Base-by-base conservation (phyloP, 2,797 vertebrate species). In the Enteromius viviparus region DNA sequence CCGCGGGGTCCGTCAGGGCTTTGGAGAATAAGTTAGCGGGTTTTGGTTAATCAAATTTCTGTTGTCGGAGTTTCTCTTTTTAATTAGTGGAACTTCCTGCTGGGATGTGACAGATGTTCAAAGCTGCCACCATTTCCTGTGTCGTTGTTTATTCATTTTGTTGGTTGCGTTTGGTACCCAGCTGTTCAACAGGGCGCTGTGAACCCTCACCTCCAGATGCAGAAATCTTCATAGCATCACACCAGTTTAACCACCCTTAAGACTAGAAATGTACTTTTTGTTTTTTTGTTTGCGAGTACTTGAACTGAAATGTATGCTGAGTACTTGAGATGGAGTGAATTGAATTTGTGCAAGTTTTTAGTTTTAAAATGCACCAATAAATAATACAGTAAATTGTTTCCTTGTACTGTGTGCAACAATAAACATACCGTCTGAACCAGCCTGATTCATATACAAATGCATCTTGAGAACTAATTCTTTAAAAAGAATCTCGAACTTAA, bases 1-100 rank as follows among this genome's bases (percentile, higher is more conserved):
- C 89, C 82, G 58, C 19, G 80, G 82, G 78, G 81, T 82, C 80
- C 71, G 34, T n/a, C 17, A 4, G 32, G 90, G 85, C 91, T 90
- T 85, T 89, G 81, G 92, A 92, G 92, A 90, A 88, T 88, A 89
- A 91, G 87, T 76, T 82, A 84, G 65, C 60, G 86, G 85, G 89
- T 92, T 90, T 92, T 88, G 89, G 90, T 92, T 92, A 92, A 93
- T 92, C 90, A 89, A 87, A 86, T 88, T 40, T 74, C 76, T 66
- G 58, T 87, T 92, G 90, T 89, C 91, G 82, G 86, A 92, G 91
- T 89, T 88, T 84, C 83, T 86, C 86, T n/a, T 85, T 89, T 94
- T 93, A 93, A 92, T 93, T 92, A 92, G 91, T 86, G 89, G 47
- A 91, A 85, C 85, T 92, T 88, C 84, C 87, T 90, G 83, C 80